phyloP scores from a whole-genome alignment of 2,113 vertebrate species.

The Coracopsis vasa region DNA sequence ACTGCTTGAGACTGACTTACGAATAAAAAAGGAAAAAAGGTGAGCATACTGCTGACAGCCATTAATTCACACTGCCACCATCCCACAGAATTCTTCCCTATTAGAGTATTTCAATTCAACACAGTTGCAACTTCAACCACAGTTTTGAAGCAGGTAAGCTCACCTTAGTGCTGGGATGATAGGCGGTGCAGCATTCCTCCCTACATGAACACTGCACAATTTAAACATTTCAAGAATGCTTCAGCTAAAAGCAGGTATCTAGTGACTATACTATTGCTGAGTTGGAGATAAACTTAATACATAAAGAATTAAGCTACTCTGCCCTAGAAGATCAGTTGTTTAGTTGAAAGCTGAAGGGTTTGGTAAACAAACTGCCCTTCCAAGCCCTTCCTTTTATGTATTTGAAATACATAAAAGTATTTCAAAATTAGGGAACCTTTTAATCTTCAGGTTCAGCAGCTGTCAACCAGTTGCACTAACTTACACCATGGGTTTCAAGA shows the following conservation, averaged over 20 bases:
- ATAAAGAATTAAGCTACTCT: background rate
- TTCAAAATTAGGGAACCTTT: background rate
- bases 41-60: background rate
- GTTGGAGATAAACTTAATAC: background rate
- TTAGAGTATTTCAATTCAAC: background rate
- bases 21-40: background rate
- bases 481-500: background rate
- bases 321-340: background rate
- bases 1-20: background rate
- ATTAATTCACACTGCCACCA: background rate
- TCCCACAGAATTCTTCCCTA: background rate
- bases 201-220: background rate
- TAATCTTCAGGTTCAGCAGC: background rate
- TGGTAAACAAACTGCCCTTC: background rate
- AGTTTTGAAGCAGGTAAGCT: background rate
- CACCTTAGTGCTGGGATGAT: background rate
- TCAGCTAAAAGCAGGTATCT: background rate
- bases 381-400: background rate
- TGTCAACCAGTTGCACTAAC: background rate
- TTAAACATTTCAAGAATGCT: background rate
- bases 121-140: background rate
- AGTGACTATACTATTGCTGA: background rate
- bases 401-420: background rate
- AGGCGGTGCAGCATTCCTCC: background rate
- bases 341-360: background rate